A percentile compares a stretch with the other conserved stretches of the same genome.
phyloP scores from a whole-genome alignment of 1,140 invertebrate genomes.

The Drosophila ananassae region DNA sequence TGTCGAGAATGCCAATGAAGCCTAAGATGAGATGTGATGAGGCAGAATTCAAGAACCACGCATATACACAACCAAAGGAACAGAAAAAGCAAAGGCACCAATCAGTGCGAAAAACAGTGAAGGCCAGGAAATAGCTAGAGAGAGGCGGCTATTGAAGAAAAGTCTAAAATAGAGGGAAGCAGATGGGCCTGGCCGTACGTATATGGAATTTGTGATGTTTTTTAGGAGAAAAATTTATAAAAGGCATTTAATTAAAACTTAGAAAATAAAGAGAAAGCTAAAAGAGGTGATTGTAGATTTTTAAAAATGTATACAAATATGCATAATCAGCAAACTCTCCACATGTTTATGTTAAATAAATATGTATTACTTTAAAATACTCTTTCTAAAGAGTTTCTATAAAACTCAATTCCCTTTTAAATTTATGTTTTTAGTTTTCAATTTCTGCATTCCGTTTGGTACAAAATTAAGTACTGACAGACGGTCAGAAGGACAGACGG shows the following conservation, averaged over 20 bases:
- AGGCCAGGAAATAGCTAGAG: constrained; percentile 35
- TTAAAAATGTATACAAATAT: too few species aligned
- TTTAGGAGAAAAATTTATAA: neutral
- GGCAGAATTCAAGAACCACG: constrained; percentile 10
- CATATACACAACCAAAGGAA: constrained; percentile 17
- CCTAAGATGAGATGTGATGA: constrained; percentile 33
- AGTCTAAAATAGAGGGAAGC: constrained; percentile 51
- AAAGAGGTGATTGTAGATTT: too few species aligned
- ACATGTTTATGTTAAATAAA: too few species aligned
- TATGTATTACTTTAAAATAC: too few species aligned
- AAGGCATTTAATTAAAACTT: neutral
- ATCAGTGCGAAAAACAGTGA: constrained; percentile 68
- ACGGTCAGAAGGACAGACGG: too few species aligned
- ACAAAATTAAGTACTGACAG: too few species aligned
- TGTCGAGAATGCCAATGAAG: constrained; percentile 22
- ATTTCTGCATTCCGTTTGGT: too few species aligned
- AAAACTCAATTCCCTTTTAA: too few species aligned
- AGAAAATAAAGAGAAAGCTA: too few species aligned
- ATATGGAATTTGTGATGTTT: constrained; percentile 7
- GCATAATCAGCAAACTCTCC: too few species aligned
- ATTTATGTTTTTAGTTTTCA: too few species aligned
- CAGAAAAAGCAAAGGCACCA: constrained; percentile 65
- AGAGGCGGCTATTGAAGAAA: constrained; percentile 22
- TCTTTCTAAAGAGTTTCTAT: too few species aligned
- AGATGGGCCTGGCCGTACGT: constrained; percentile 33